Base-by-base conservation (phyloP, 2,888 invertebrate species). In the Drosophila kuntzei region DNA sequence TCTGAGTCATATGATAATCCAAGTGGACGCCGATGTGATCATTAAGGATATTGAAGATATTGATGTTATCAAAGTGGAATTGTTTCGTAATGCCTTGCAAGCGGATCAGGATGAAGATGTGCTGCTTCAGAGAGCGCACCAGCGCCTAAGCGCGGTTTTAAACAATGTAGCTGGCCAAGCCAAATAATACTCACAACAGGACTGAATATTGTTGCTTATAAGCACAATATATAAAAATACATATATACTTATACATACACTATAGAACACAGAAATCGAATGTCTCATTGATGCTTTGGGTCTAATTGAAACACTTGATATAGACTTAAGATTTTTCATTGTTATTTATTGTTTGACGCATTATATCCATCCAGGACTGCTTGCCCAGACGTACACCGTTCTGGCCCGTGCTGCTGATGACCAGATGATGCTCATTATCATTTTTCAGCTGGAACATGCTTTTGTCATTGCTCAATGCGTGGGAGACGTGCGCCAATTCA, bases 351-450 rank as follows among this genome's bases (percentile, higher is more conserved):
- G 49, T 53, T 41, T 69, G 50, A 1, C 76, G 68, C 78, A 92
- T 76, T 65, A 81, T 84, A 29, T 92, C 92, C 39, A 82, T 86
- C 92, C 92, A 92, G 1, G 92, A 92, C 9, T 90, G 87, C 62
- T 92, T 92, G 8, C 92, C 92, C 11, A 92, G 53, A 3, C 82
- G 87, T 1, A 92, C 76, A 0, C 89, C 86, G 7, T 72, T 73
- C 7, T 53, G 25, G 11, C 91, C 90, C 2, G 83, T 90, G 34
- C 89, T 83, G 16, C 58, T 63, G 7, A 92, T 59, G 14, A 69
- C 37, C 46, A 86, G 25, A 8, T 73, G 76, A 60, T 89, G 87
- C n/a, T 72, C 59, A 16, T 87, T 75, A 5, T 70, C 57, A 27
- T 87, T 82, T 32, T 67, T 79, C 8, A 90, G 79, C 55, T 82